phyloP scores from a whole-genome alignment of 2,113 vertebrate species.

The Megaptera novaeangliae region DNA sequence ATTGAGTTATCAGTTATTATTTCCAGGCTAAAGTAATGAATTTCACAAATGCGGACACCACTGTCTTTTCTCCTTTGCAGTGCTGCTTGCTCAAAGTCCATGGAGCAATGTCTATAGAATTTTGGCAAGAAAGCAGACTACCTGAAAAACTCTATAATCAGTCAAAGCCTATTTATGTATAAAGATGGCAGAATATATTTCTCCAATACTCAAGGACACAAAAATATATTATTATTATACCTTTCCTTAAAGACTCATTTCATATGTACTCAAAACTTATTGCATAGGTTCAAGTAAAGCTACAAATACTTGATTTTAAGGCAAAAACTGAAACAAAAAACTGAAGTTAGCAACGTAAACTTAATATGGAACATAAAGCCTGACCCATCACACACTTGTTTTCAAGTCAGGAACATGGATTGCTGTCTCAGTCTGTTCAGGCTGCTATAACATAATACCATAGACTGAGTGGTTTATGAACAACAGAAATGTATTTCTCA shows the following conservation, averaged over 20 bases:
- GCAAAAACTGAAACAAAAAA: background rate
- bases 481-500: background rate
- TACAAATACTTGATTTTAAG: background rate
- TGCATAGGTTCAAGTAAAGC: background rate
- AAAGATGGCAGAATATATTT: background rate
- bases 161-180: background rate
- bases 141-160: background rate
- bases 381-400: background rate
- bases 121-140: background rate
- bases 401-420: background rate
- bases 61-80: background rate
- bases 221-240: background rate
- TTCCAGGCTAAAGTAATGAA: background rate
- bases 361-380: background rate
- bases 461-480: background rate
- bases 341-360: background rate
- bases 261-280: background rate
- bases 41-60: background rate
- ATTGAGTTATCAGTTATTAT: background rate
- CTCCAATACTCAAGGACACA: background rate
- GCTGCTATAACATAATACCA: too few relatives aligned
- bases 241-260: background rate
- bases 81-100: background rate
- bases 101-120: background rate
- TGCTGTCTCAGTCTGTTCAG: background rate